Evolutionary conservation across 2,888 invertebrate species (phyloP).

Genomic region (Ormia ochracea): DNA sequence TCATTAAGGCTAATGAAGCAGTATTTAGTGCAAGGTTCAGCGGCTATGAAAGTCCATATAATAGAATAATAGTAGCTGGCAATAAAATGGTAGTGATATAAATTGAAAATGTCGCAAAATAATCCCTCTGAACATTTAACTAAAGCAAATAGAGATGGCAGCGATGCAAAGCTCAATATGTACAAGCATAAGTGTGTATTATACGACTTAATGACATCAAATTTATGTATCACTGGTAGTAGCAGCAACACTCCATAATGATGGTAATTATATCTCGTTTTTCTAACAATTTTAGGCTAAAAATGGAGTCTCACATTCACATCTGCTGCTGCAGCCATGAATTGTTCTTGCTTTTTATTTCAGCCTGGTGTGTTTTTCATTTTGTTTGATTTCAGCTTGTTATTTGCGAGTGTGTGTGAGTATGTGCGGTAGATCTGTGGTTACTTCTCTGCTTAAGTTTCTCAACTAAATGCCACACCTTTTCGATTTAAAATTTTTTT

Average conservation of each 20-base stretch:
- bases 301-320: constrained; percentile 50
- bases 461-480: constrained; percentile 63
- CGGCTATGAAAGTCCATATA: background rate
- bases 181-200: background rate
- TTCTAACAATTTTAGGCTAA: constrained; percentile 72
- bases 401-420: background rate
- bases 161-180: background rate
- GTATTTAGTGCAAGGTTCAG: background rate
- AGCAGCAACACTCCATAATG: constrained; percentile 75
- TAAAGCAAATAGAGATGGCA: background rate
- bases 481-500: constrained; percentile 58
- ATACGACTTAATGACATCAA: constrained; percentile 33
- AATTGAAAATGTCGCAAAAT: background rate
- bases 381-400: constrained; percentile 2
- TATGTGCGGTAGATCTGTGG: background rate
- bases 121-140: background rate
- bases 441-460: no score
- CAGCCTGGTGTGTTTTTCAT: background rate
- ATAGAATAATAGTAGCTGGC: background rate
- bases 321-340: background rate
- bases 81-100: constrained; percentile 24
- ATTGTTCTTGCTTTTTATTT: background rate
- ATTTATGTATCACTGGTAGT: constrained; percentile 37
- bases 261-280: constrained; percentile 76
- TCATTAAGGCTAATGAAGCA: background rate